Evolutionary conservation across 2,113 vertebrate genomes (phyloP).

Genomic region (Lepisosteus osseus): DNA sequence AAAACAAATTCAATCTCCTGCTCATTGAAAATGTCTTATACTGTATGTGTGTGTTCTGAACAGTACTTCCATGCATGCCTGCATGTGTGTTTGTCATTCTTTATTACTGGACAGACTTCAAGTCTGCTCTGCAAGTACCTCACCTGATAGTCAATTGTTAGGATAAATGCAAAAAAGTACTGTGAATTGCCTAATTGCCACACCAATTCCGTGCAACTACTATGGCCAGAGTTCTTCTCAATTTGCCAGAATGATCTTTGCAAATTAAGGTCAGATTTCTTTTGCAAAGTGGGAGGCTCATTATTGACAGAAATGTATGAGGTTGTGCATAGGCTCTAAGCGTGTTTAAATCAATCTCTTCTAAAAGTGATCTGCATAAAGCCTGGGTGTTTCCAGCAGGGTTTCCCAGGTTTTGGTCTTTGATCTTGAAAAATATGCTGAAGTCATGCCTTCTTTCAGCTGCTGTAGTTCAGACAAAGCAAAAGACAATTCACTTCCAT

Average conservation of each 20-base stretch:
- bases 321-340: background rate
- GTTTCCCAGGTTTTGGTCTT: background rate
- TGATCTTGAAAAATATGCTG: too few species aligned
- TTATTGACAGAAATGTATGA: background rate
- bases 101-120: background rate
- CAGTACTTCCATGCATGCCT: too few species aligned
- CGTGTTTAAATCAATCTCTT: background rate
- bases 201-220: background rate
- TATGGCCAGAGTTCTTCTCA: background rate
- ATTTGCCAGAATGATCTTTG: background rate
- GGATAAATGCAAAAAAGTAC: background rate
- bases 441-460: too few species aligned
- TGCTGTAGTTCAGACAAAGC: too few species aligned
- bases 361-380: background rate
- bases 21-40: too few species aligned
- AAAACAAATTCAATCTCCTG: too few species aligned
- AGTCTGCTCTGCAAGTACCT: background rate
- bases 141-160: background rate
- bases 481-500: too few species aligned
- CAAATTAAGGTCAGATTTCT: background rate
- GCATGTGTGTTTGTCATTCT: too few species aligned
- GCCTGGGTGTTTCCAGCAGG: background rate
- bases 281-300: background rate
- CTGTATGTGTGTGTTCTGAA: too few species aligned
- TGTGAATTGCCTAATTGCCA: slow-evolving; percentile 2